Evolutionary conservation across 2,888 invertebrate genomes (phyloP).

Genomic region (Melinopterus prodromus): DNA sequence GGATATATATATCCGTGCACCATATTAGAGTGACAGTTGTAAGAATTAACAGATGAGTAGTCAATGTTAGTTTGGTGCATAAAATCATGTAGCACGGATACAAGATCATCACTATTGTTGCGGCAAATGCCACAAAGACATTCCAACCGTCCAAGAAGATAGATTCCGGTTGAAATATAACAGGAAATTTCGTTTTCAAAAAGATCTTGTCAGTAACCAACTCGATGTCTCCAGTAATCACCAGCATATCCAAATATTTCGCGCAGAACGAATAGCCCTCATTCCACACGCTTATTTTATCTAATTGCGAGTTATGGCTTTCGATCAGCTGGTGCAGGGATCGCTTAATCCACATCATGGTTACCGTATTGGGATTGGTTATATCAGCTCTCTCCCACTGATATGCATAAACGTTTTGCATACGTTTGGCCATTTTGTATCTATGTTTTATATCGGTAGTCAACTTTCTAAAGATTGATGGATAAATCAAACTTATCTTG

Average conservation of each 20-base stretch:
- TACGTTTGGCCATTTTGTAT: slow-evolving; percentile 33
- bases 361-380: slow-evolving; percentile 31
- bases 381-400: slow-evolving; percentile 19
- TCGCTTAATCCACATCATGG: slow-evolving; percentile 38
- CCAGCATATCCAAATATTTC: slow-evolving; percentile 41
- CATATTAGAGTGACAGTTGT: slow-evolving; percentile 36
- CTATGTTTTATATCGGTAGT: slow-evolving; percentile 32
- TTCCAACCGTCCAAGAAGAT: slow-evolving; percentile 45
- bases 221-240: slow-evolving; percentile 44
- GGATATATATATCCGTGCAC: slow-evolving; percentile 44
- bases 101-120: slow-evolving; percentile 31
- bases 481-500: slow-evolving; percentile 40
- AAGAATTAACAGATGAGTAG: slow-evolving; percentile 19
- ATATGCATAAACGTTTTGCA: slow-evolving; percentile 7
- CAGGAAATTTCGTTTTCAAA: slow-evolving; percentile 43
- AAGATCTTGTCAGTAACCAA: slow-evolving; percentile 45
- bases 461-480: slow-evolving; percentile 37
- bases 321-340: slow-evolving; percentile 31
- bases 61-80: slow-evolving; percentile 7
- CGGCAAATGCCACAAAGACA: slow-evolving; percentile 31
- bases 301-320: slow-evolving; percentile 14
- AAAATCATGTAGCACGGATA: slow-evolving; percentile 43
- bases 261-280: slow-evolving; percentile 37
- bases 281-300: not conserved
- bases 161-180: slow-evolving; percentile 46